Evolutionary conservation across 2,797 vertebrate genomes (phyloP).

Genomic region (Dendrocincla fuliginosa): DNA sequence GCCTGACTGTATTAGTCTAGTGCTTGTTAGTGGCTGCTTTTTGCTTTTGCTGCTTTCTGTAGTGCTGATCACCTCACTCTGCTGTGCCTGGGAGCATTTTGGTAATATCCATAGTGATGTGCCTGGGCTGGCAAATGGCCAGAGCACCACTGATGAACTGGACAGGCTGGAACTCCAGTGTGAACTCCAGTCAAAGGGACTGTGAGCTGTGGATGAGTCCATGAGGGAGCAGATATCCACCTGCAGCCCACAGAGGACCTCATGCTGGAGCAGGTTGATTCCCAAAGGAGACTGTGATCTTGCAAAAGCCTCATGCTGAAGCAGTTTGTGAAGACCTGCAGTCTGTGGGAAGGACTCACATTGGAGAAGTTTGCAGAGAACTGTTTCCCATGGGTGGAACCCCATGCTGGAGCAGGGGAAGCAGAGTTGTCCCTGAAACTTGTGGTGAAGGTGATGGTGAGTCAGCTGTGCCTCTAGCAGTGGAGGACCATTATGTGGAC

Average conservation of each 20-base stretch:
- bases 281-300: not conserved
- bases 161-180: not conserved
- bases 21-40: not conserved
- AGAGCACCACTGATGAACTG: not conserved
- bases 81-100: not conserved
- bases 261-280: not conserved
- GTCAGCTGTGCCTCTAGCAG: not conserved
- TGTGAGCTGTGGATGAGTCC: not conserved
- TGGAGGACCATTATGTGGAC: not conserved
- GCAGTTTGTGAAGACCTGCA: not conserved
- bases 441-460: not conserved
- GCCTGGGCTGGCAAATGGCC: not conserved
- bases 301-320: not conserved
- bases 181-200: not conserved
- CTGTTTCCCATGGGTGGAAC: not conserved
- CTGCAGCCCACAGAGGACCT: not conserved
- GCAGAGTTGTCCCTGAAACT: not conserved
- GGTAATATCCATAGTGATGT: not conserved
- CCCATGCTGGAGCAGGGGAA: not conserved
- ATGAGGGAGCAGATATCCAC: not conserved
- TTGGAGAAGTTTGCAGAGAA: accelerated
- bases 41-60: not conserved
- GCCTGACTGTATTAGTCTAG: not conserved
- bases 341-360: not conserved
- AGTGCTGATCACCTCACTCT: not conserved